Percentiles rank a stretch among this genome's conserved stretches.
Conservation (phyloP, 2,888 invertebrate genomes). For the Metacarcinus magister region DNA sequence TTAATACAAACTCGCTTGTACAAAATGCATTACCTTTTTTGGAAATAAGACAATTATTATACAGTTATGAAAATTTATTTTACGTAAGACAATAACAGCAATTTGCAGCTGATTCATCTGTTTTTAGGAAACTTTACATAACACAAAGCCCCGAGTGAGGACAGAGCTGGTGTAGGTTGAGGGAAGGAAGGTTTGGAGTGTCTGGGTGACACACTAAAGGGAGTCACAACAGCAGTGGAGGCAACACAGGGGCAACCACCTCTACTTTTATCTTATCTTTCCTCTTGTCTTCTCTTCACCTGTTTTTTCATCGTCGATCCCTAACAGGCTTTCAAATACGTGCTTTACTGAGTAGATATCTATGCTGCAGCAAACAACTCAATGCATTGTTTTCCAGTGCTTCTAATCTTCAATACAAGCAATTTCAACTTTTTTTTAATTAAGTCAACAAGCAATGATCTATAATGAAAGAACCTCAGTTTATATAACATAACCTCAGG, state of each 20-base stretch:
- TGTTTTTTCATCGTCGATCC: not conserved
- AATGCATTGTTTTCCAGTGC: not conserved
- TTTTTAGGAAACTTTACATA: conserved; percentile 36
- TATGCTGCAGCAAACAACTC: no score
- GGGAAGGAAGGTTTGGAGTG: not conserved
- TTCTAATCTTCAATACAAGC: not conserved
- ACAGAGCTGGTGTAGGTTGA: not conserved
- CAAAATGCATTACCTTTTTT: not conserved
- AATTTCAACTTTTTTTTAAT: not conserved
- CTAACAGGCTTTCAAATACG: not conserved
- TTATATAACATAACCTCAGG: no score
- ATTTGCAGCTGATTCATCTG: conserved; percentile 1
- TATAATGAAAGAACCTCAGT: not conserved
- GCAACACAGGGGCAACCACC: not conserved
- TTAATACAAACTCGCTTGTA: no score
- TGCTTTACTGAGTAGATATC: not conserved
- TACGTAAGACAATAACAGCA: conserved; percentile 34
- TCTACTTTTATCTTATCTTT: not conserved
- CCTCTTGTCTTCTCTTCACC: not conserved
- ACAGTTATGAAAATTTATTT: conserved; percentile 33
- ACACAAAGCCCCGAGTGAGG: not conserved
- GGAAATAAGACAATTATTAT: not conserved
- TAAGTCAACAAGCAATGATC: no score
- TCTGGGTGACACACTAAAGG: not conserved
- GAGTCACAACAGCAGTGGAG: not conserved